Base-by-base conservation (phyloP, 2,797 vertebrate genomes). In the Geotrypetes seraphini region DNA sequence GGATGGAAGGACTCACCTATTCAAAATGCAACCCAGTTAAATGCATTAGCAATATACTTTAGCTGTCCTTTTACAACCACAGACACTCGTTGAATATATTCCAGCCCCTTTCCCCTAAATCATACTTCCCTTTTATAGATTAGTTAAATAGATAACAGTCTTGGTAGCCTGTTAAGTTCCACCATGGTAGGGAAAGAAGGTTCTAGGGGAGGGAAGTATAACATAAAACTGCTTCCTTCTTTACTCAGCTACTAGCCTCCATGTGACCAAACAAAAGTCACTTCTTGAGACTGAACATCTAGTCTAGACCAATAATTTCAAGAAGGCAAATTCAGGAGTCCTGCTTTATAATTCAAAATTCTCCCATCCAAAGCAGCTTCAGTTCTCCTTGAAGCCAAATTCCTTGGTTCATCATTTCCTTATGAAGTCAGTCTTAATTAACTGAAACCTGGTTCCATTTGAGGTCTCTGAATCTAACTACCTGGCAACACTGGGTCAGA, bases 401-500 rank as follows among this genome's bases (percentile, higher is more conserved):
- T 43, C 43, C 53, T 19, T 40, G 46, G 42, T 38, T 48, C 59
- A 30, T 14, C 2, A 36, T 15, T 47, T 57, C 13, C 38, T 24
- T 42, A 22, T 7, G 32, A 27, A 29, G 36, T 37, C 52, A 44
- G 53, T 53, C 43, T 13, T 53, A 34, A 28, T 31, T 53, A 55
- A 36, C 39, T 24, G n/a, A 45, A 24, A 36, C 0, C 3, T 33
- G 22, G 39, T 31, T 1, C 26, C 47, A 52, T 63, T 33, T 54
- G 49, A 33, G 22, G 29, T 41, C 64, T 50, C 33, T 59, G 3
- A 40, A 58, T 77, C 76, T 91, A 95, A 81, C 84, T 91, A 41
- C 81, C 82, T 2, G 84, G 79, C 25, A 92, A 70, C 51, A 84
- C 50, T 1, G 91, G 90, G 63, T 96, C 86, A 10, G 92, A 99